Evolutionary conservation across 2,113 vertebrate species (phyloP).

Genomic region (Sitta europaea): DNA sequence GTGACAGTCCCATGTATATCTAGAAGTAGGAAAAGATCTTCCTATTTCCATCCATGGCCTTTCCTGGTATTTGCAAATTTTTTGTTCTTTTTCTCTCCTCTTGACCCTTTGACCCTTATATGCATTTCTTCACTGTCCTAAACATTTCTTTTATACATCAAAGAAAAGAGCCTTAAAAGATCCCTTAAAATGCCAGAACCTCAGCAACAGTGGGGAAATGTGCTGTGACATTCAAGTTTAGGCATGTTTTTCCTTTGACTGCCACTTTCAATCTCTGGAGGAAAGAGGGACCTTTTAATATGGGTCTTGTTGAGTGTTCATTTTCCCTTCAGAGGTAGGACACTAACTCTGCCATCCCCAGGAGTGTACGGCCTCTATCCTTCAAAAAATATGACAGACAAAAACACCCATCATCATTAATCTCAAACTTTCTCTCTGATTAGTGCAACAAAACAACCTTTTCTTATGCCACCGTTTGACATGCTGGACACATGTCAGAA

Average conservation of each 20-base stretch:
- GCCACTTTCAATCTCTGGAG: constrained; percentile 20
- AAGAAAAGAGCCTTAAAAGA: constrained; percentile 10
- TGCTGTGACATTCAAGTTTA: constrained; percentile 28
- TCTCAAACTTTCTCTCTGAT: constrained; percentile 64
- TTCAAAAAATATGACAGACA: constrained; percentile 14
- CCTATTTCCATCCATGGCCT: neutral
- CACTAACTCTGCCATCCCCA: neutral
- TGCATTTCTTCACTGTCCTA: neutral
- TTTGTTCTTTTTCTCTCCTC: neutral
- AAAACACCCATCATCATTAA: constrained; percentile 43
- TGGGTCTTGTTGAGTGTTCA: neutral
- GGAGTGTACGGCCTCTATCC: constrained; percentile 17
- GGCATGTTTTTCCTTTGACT: neutral
- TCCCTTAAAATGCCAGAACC: constrained; percentile 33
- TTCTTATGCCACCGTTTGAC: constrained; percentile 64
- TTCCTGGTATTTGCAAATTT: neutral
- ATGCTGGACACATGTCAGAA: constrained; percentile 72
- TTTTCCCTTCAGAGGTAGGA: constrained; percentile 5
- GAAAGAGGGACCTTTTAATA: constrained; percentile 8
- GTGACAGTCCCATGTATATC: neutral
- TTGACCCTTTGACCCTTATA: neutral
- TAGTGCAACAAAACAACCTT: constrained; percentile 67
- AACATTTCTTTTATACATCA: neutral
- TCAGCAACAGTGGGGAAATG: neutral
- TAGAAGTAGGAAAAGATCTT: neutral